Evolutionary conservation across 2,797 vertebrate species (phyloP), one percentile per base, ranked within the genome.

Genomic region (Enteromius anoplus): DNA sequence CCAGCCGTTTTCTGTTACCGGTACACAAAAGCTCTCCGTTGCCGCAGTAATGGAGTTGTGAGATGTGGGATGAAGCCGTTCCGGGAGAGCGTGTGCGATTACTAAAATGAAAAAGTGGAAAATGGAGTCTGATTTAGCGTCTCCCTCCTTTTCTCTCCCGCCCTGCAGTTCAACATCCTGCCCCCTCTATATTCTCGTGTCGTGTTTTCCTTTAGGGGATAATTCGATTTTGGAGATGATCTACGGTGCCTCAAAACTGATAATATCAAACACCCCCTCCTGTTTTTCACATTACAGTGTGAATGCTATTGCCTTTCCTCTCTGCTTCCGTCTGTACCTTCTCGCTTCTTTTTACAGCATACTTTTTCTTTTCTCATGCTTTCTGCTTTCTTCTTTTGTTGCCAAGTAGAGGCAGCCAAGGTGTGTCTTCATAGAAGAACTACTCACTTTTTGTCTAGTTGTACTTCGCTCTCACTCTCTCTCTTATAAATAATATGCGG

Each of bases 221-320:
- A 92, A 89, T 92, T 88, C 88, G 82, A 89, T 87, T 85, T 87
- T 86, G 21, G 82, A 89, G 88, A 89, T 87, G 84, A 88, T 23
- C 82, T 86, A 73, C 82, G 55, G 80, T 87, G 87, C 90, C 87
- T 87, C 26, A 88, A 85, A 88, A 78, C 84, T 91, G 78, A 87
- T 89, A 89, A 88, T 87, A 89, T 89, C 86, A 90, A 89, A 90
- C 83, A 77, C 80, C 68, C 77, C 76, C 65, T 73, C 77, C 40
- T 78, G 62, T 86, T 86, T 81, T 80, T 75, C 78, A 78, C 78
- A 76, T 86, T 81, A 78, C 26, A 81, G 42, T 81, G 21, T 78
- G 65, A 83, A 78, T 60, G 17, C 72, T 72, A 53, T 80, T 80
- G 58, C 68, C 68, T 55, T 84, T 72, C 45, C 47, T 75, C 58